phyloP scores from a whole-genome alignment of 2,888 invertebrate genomes.

The Lepidochrysops patricia region DNA sequence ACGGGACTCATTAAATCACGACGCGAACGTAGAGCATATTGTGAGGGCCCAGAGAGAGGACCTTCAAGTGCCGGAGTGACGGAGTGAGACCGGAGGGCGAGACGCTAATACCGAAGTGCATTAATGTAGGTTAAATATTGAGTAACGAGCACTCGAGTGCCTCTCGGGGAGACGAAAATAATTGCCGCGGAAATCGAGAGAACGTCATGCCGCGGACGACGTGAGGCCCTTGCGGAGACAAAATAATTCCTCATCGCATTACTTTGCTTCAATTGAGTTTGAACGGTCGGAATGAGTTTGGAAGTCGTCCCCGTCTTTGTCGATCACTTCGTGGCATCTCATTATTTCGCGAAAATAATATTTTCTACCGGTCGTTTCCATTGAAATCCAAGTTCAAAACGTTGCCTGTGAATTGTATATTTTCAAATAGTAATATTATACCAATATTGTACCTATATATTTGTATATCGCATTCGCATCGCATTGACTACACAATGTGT shows the following conservation, averaged over 20 bases:
- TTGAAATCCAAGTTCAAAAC: not conserved
- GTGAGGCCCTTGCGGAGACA: not conserved
- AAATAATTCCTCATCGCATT: not conserved
- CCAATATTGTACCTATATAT: too few relatives aligned
- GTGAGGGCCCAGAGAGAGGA: not conserved
- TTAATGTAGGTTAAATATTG: conserved; percentile 9
- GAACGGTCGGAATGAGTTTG: not conserved
- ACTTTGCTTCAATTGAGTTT: not conserved
- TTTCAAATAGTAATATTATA: too few relatives aligned
- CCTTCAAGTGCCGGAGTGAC: not conserved
- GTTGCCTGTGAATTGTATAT: too few relatives aligned
- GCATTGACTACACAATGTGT: not conserved
- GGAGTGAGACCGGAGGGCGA: not conserved
- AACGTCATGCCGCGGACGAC: not conserved
- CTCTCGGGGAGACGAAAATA: not conserved
- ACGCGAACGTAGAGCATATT: not conserved
- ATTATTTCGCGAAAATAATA: not conserved
- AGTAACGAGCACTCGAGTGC: not conserved
- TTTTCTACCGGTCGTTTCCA: not conserved
- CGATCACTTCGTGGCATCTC: not conserved
- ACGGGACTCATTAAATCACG: not conserved
- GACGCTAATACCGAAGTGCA: conserved; percentile 2
- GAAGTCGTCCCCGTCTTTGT: not conserved
- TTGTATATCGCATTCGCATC: too few relatives aligned
- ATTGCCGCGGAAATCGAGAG: conserved; percentile 7